phyloP scores from a whole-genome alignment of 2,113 vertebrate genomes.

The Chaetura pelagica region DNA sequence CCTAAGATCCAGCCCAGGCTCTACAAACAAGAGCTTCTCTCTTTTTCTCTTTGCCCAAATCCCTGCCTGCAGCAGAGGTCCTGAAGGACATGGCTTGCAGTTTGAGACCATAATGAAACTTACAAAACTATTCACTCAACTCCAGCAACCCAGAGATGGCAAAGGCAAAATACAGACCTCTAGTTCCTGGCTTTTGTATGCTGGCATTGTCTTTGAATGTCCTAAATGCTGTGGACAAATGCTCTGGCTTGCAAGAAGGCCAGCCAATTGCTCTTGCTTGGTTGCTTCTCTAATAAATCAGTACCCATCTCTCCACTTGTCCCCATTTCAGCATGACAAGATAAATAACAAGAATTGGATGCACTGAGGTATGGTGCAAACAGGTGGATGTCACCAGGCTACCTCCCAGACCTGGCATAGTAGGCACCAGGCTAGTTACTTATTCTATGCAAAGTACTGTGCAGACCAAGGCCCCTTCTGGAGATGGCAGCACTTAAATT shows the following conservation, averaged over 20 bases:
- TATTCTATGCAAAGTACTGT: neutral
- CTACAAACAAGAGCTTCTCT: neutral
- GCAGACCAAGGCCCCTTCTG: neutral
- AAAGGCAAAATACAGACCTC: slow-evolving; percentile 28
- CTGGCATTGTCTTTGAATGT: neutral
- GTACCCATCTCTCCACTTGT: neutral
- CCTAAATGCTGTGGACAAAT: neutral
- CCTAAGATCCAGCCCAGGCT: neutral
- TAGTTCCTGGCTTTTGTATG: neutral
- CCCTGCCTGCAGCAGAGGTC: neutral
- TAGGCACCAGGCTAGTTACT: neutral
- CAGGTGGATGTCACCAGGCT: neutral
- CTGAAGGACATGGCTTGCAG: slow-evolving; percentile 10
- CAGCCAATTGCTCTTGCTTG: neutral
- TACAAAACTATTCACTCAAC: neutral
- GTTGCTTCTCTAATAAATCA: neutral
- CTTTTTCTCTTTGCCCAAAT: neutral
- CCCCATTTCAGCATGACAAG: neutral
- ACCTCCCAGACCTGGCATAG: neutral
- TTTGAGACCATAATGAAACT: slow-evolving; percentile 12
- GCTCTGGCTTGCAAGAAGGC: neutral
- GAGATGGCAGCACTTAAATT: neutral
- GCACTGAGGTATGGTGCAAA: neutral
- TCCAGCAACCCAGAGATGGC: neutral
- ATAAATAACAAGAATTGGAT: neutral